phyloP scores from a whole-genome alignment of 2,797 vertebrate species.

The Bradypodion ventrale region DNA sequence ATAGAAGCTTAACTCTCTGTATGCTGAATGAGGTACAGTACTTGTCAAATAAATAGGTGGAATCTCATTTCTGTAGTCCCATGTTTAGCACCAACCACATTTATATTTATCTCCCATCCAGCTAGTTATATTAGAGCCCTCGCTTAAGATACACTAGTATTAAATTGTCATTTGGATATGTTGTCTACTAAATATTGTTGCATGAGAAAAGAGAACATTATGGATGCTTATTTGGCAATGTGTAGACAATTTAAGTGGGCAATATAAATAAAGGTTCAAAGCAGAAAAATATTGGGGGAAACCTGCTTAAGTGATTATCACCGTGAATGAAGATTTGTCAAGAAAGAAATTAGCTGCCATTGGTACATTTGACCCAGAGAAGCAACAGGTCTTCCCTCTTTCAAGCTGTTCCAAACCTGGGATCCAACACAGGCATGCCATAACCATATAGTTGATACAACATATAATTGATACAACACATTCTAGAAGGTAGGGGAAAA shows the following conservation, averaged over 20 bases:
- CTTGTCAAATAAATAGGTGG: constrained; percentile 4
- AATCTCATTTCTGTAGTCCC: background rate
- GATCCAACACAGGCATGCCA: no score
- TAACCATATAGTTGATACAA: no score
- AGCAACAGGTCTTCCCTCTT: background rate
- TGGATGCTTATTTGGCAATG: background rate
- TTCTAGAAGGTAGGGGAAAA: no score
- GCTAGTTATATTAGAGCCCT: background rate
- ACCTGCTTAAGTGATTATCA: background rate
- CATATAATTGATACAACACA: no score
- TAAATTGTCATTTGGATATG: background rate
- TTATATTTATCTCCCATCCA: background rate
- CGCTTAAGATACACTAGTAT: background rate
- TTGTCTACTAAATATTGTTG: background rate
- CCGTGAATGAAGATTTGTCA: background rate
- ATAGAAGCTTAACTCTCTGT: constrained; percentile 49
- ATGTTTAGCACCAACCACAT: background rate
- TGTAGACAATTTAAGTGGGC: background rate
- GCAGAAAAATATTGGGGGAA: background rate
- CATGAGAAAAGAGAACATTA: background rate
- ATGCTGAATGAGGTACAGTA: background rate
- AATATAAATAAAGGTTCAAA: background rate
- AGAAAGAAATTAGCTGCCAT: rapidly evolving
- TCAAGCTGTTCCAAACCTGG: background rate
- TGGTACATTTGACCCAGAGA: background rate